Evolutionary conservation across 2,888 invertebrate genomes (phyloP).

Genomic region (Adela reaumurella): DNA sequence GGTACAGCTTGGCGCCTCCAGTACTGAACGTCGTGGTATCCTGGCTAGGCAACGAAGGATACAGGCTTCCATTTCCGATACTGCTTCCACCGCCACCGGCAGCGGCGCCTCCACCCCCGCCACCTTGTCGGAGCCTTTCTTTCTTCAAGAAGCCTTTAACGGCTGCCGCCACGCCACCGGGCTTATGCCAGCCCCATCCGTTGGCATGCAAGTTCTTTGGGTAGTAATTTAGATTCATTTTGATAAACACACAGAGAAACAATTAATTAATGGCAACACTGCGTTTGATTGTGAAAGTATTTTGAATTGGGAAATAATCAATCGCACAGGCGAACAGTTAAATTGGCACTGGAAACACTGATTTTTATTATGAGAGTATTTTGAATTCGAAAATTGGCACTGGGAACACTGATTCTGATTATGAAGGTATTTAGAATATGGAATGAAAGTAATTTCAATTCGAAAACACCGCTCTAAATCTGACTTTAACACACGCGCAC

Average conservation of each 20-base stretch:
- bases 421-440: no score
- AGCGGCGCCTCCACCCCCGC: constrained; percentile 14
- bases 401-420: no score
- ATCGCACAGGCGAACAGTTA: no score
- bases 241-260: no score
- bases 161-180: constrained; percentile 27
- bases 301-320: no score
- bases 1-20: constrained; percentile 33
- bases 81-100: background rate
- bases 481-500: background rate
- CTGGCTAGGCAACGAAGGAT: constrained; percentile 33
- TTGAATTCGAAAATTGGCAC: no score
- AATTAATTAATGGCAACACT: no score
- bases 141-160: constrained; percentile 34
- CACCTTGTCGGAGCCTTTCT: constrained; percentile 13
- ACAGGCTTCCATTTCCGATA: constrained; percentile 26
- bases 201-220: constrained; percentile 47
- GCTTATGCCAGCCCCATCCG: constrained; percentile 47
- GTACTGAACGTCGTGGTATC: constrained; percentile 34
- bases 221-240: constrained; percentile 28
- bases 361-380: no score
- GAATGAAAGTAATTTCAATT: no score
- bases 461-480: background rate
- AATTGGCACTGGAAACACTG: no score
- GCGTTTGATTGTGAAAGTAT: no score